phyloP scores from a whole-genome alignment of 64 coral and sea anemone species.

The Cladopsammia gracilis region DNA sequence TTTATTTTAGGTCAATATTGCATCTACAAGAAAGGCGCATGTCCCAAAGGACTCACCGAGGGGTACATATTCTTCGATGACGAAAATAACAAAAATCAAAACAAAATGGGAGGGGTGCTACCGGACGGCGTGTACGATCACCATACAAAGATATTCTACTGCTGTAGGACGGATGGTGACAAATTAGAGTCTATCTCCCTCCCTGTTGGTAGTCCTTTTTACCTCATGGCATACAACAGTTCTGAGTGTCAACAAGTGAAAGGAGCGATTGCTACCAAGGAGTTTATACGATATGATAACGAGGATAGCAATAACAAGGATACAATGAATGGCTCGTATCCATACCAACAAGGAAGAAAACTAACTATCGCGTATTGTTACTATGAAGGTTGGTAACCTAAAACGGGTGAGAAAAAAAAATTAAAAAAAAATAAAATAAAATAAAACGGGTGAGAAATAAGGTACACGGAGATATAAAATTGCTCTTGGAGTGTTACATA shows the following conservation, averaged over 20 bases:
- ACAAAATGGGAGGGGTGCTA: conserved; percentile 10
- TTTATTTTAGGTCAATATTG: conserved; percentile 67
- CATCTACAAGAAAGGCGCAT: conserved; percentile 53
- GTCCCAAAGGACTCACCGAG: conserved; percentile 29
- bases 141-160: conserved; percentile 47
- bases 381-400: background rate
- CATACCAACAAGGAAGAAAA: background rate
- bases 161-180: conserved; percentile 57
- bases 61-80: conserved; percentile 66
- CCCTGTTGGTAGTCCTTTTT: conserved; percentile 31
- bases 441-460: background rate
- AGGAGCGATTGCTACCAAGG: conserved; percentile 40
- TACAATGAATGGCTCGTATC: background rate
- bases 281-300: conserved; percentile 74
- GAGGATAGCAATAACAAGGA: conserved; percentile 18
- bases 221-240: conserved; percentile 56
- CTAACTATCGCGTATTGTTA: conserved; percentile 5
- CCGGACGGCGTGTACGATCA: conserved; percentile 24
- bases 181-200: conserved; percentile 34
- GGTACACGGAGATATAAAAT: no score
- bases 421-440: no score
- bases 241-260: conserved; percentile 55
- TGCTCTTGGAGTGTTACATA: no score
- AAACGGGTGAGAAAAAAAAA: background rate
- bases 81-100: conserved; percentile 50